phyloP scores from a whole-genome alignment of 1,140 invertebrate genomes.

The Ceratina japonica region DNA sequence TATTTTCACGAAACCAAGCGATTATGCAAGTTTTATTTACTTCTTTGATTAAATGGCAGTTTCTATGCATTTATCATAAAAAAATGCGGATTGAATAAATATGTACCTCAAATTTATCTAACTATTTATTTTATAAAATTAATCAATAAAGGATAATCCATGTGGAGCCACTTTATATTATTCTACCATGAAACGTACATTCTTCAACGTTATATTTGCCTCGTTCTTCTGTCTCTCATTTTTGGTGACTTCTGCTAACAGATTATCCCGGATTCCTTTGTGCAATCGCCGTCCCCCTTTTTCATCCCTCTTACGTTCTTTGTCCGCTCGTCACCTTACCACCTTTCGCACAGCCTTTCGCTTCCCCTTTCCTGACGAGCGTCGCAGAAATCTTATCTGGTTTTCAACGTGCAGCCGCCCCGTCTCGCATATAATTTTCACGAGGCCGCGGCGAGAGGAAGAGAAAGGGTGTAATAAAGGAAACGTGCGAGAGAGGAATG shows the following conservation, averaged over 20 bases:
- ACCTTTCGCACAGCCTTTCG: slow-evolving; percentile 1
- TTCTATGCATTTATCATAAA: no score
- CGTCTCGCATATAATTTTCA: slow-evolving; percentile 40
- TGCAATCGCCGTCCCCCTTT: slow-evolving; percentile 51
- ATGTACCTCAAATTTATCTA: no score
- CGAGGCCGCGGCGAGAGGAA: not conserved
- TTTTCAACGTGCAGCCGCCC: not conserved
- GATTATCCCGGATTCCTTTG: slow-evolving; percentile 63
- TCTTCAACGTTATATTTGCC: slow-evolving; percentile 19
- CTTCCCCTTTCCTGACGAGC: slow-evolving; percentile 26
- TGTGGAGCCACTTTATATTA: no score
- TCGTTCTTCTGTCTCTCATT: not conserved
- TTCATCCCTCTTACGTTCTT: slow-evolving; percentile 15
- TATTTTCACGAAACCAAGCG: no score
- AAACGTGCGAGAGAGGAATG: slow-evolving; percentile 3
- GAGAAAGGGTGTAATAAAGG: not conserved
- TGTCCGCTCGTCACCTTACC: slow-evolving; percentile 25
- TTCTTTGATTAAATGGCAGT: no score
- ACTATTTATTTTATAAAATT: no score
- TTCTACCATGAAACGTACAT: no score
- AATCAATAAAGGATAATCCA: no score
- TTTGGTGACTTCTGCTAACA: slow-evolving; percentile 32
- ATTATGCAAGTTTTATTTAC: no score
- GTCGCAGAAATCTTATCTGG: slow-evolving; percentile 34
- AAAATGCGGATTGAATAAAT: no score